Conservation (phyloP, 2,797 vertebrate genomes). For the Austrolebias charrua region DNA sequence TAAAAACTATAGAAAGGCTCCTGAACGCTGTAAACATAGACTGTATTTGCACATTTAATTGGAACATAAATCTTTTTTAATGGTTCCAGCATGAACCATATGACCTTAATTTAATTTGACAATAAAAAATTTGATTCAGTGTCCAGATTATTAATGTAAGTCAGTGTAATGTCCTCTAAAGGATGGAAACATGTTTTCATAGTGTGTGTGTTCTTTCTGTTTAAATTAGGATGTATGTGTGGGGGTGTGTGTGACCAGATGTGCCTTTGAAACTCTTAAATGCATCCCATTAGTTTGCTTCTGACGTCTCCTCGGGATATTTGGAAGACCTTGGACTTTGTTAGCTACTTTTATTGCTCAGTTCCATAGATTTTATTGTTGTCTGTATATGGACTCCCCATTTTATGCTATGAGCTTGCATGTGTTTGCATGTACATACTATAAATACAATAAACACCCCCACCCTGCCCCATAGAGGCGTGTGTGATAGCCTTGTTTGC, state of each 20-base stretch:
- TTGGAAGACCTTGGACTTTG: slow-evolving; percentile 61
- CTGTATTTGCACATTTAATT: not conserved
- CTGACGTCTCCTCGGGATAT: slow-evolving; percentile 56
- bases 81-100: not conserved
- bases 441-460: slow-evolving; percentile 19
- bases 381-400: slow-evolving; percentile 4
- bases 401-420: slow-evolving; percentile 7
- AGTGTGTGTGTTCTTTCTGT: not conserved
- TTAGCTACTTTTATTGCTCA: slow-evolving; percentile 45
- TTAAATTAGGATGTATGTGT: slow-evolving; percentile 14
- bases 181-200: not conserved
- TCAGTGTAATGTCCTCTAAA: slow-evolving; percentile 1
- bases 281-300: slow-evolving; percentile 42
- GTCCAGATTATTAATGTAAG: not conserved
- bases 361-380: slow-evolving; percentile 39
- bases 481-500: slow-evolving; percentile 66
- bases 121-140: slow-evolving; percentile 8
- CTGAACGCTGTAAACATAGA: too few relatives aligned
- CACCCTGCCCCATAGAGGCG: slow-evolving; percentile 42
- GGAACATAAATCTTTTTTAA: slow-evolving; percentile 4
- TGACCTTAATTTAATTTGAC: not conserved
- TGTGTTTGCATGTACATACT: slow-evolving; percentile 26
- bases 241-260: slow-evolving; percentile 11
- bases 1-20: too few relatives aligned
- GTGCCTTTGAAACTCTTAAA: slow-evolving; percentile 34